Evolutionary conservation across 2,797 vertebrate genomes (phyloP).

Genomic region (Chelmon rostratus): DNA sequence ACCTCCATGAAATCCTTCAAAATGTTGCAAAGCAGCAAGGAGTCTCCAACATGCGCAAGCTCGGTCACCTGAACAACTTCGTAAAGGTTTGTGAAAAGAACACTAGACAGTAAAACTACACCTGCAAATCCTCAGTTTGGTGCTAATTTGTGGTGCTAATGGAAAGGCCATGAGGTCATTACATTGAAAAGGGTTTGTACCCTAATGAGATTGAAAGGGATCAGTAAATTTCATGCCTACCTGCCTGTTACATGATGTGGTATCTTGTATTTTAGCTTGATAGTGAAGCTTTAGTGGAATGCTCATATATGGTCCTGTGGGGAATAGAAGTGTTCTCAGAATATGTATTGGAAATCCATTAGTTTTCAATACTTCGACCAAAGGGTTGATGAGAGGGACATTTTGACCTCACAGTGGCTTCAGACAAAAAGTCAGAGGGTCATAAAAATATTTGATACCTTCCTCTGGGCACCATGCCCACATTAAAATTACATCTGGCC

Average conservation of each 20-base stretch:
- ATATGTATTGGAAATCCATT: too few relatives aligned
- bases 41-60: slow-evolving; percentile 94
- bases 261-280: background rate
- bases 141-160: background rate
- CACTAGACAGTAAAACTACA: background rate
- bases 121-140: background rate
- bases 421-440: too few relatives aligned
- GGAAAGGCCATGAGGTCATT: background rate
- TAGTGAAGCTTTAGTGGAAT: background rate
- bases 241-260: background rate
- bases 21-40: slow-evolving; percentile 93
- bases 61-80: slow-evolving; percentile 95
- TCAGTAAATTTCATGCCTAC: background rate
- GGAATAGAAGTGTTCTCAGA: too few relatives aligned
- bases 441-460: background rate
- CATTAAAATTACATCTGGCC: background rate
- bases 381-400: background rate
- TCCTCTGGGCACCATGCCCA: background rate
- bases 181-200: background rate
- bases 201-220: background rate
- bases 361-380: too few relatives aligned
- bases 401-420: background rate
- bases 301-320: background rate
- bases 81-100: slow-evolving; percentile 86
- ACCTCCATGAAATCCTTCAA: slow-evolving; percentile 93